Evolutionary conservation across 2,113 vertebrate species (phyloP).

Genomic region (Paraplagusia blochii): DNA sequence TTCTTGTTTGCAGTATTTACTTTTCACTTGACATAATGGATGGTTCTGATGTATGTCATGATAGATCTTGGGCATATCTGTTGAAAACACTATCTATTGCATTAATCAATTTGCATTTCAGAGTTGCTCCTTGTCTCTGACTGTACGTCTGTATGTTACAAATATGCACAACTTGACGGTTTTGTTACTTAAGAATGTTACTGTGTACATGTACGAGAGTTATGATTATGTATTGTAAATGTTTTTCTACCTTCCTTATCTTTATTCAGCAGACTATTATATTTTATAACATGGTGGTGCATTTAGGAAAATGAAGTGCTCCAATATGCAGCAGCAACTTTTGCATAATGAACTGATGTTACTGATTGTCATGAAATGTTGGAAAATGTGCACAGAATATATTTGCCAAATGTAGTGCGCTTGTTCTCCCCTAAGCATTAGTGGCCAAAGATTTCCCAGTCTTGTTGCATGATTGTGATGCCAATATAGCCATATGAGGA

Average conservation of each 20-base stretch:
- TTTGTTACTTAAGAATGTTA: slow-evolving; percentile 59
- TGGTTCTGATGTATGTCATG: slow-evolving; percentile 30
- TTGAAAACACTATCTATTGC: slow-evolving; percentile 32
- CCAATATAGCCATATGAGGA: slow-evolving; percentile 57
- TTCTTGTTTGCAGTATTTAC: slow-evolving; percentile 32
- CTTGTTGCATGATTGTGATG: slow-evolving; percentile 62
- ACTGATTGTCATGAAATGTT: slow-evolving; percentile 28
- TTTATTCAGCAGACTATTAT: slow-evolving; percentile 55
- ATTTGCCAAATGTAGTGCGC: slow-evolving; percentile 58
- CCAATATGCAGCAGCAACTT: slow-evolving; percentile 32
- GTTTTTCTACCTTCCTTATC: slow-evolving; percentile 53
- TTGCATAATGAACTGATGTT: slow-evolving; percentile 50
- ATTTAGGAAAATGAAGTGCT: slow-evolving; percentile 36
- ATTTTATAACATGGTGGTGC: slow-evolving; percentile 56
- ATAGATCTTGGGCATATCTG: slow-evolving; percentile 43
- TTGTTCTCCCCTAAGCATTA: slow-evolving; percentile 48
- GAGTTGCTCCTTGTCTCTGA: slow-evolving; percentile 38
- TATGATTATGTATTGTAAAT: slow-evolving; percentile 55
- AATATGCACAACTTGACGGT: slow-evolving; percentile 65
- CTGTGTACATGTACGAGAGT: slow-evolving; percentile 42
- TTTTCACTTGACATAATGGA: slow-evolving; percentile 28
- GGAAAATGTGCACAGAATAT: slow-evolving; percentile 41
- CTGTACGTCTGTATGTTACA: slow-evolving; percentile 40
- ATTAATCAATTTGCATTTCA: slow-evolving; percentile 39
- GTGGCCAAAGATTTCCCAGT: slow-evolving; percentile 63